Conservation (phyloP, 1,140 invertebrate species). For the Drosophila serrata region DNA sequence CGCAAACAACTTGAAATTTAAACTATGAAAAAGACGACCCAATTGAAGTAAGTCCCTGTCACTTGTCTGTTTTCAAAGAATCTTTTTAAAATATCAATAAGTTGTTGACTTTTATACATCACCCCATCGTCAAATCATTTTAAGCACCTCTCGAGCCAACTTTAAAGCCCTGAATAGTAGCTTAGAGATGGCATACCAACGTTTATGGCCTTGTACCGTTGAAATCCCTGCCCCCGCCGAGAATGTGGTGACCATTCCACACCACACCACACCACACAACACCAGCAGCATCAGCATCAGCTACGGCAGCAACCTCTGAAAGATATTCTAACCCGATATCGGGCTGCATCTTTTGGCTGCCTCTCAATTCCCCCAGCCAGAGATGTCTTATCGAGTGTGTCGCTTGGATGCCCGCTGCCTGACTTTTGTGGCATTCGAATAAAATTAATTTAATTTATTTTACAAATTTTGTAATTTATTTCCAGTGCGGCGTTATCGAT, state of each 20-base stretch:
- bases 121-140: neutral
- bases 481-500: conserved; percentile 61
- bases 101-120: neutral
- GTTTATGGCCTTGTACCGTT: conserved; percentile 34
- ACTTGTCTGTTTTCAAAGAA: neutral
- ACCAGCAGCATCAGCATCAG: no score
- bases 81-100: neutral
- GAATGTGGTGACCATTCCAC: conserved; percentile 14
- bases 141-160: neutral
- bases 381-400: conserved; percentile 35
- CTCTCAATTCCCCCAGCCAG: conserved; percentile 23
- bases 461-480: conserved; percentile 65
- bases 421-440: conserved; percentile 53
- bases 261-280: conserved; percentile 21
- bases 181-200: conserved; percentile 21
- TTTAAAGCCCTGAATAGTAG: conserved; percentile 5
- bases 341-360: conserved; percentile 41
- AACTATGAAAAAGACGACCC: neutral
- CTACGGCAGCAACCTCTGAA: conserved; percentile 27
- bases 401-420: conserved; percentile 20
- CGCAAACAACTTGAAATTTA: neutral
- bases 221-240: conserved; percentile 9
- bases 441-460: conserved; percentile 63
- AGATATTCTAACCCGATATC: conserved; percentile 71
- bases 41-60: no score